These are phyloP conservation scores for Australoheros facetus DNA, from an alignment of 2,797 vertebrate species.

Conservation along the genomic window DNA sequence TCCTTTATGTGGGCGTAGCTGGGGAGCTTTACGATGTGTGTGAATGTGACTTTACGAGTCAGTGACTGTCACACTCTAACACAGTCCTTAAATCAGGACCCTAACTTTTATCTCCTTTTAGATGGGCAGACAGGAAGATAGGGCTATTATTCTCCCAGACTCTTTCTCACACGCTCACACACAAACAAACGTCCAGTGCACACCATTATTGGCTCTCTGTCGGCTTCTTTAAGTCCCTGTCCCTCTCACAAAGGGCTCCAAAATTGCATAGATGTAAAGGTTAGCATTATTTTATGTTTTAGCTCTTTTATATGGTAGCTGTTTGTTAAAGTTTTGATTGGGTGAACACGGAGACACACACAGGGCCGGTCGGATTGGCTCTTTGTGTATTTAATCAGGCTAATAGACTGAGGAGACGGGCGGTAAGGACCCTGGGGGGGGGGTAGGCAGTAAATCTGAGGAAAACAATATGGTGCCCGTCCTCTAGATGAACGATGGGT, in stretches of 20 bases:
- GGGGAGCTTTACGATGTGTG: constrained; percentile 75
- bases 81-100: constrained; percentile 80
- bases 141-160: constrained; percentile 70
- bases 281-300: constrained; percentile 67
- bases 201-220: constrained; percentile 45
- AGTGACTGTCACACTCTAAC: constrained; percentile 81
- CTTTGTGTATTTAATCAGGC: constrained; percentile 82
- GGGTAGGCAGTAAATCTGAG: constrained; percentile 80
- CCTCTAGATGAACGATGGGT: constrained; percentile 75
- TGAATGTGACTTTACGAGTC: constrained; percentile 81
- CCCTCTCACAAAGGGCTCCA: constrained; percentile 33
- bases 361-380: constrained; percentile 28
- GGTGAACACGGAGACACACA: constrained; percentile 23
- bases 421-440: constrained; percentile 70
- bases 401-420: constrained; percentile 81
- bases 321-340: constrained; percentile 67
- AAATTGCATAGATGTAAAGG: constrained; percentile 61
- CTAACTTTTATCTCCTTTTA: constrained; percentile 79
- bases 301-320: constrained; percentile 45
- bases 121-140: constrained; percentile 72
- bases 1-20: constrained; percentile 71
- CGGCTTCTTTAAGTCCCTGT: constrained; percentile 44
- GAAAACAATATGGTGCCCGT: constrained; percentile 80
- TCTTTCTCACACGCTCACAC: constrained; percentile 32
- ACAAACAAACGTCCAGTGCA: constrained; percentile 30